Base-by-base conservation (phyloP, 2,797 vertebrate genomes). In the Lepus townsendii region DNA sequence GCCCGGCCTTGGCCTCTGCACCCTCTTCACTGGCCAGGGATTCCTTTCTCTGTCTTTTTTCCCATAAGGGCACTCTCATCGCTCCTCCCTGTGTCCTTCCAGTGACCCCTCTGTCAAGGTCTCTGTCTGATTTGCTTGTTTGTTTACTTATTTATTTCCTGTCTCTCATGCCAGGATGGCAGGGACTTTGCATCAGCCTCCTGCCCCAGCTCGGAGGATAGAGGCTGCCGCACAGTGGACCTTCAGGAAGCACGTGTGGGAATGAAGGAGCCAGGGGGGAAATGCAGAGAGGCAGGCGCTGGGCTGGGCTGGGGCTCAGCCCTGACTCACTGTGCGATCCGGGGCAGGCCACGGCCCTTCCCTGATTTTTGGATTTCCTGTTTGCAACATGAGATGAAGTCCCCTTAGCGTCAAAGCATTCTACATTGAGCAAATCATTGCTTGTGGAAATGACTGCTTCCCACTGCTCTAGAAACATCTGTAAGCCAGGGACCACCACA, bases 1-100 rank as follows among this genome's bases (percentile, higher is more conserved):
- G 0, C 3, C 12, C 1, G 0, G 20, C 42, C 35, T 50, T 1
- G 3, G 30, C 22, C 14, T 79, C 52, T 4, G 3, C 0, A 2
- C 50, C 66, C 47, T 62, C 54, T 72, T 11, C 42, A 9, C 8
- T 47, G 42, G 38, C 30, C 17, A 30, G 30, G 72, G 69, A 52
- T 3, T 2, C 65, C 85, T 65, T 19, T n/a, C 0, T 20, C 32
- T 20, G 2, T 24, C 60, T 35, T 83, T 65, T 83, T 63, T 84
- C 93, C 71, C 17, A 0, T 4, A 2, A 0, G 0, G 30, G 7
- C 12, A 19, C 32, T 73, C 73, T 71, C 73, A 80, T 60, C 14
- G 1, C 35, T 30, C 26, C 47, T 27, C 4, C 1, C 24, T 20
- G 42, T 0, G 0, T 30, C 50, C 87, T 26, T 83, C 52, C 42